Conservation (phyloP, 2,888 invertebrate species). For the Gibbula magus region DNA sequence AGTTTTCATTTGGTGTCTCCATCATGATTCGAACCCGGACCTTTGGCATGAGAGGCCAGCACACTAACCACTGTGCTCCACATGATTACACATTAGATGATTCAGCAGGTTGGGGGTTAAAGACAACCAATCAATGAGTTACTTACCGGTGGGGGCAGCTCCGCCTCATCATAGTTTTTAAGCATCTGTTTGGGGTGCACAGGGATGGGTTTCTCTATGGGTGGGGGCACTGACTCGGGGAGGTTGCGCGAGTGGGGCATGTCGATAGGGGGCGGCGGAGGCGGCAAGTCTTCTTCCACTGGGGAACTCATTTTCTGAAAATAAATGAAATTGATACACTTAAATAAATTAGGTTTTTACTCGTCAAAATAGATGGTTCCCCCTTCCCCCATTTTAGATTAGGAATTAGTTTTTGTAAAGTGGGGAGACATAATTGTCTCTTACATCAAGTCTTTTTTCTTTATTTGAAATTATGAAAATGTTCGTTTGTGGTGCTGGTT, state of each 20-base stretch:
- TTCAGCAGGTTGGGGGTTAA: background rate
- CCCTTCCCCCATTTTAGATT: too few species aligned
- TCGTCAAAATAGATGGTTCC: too few species aligned
- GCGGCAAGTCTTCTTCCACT: conserved; percentile 66
- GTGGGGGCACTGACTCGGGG: conserved; percentile 26
- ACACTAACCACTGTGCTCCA: background rate
- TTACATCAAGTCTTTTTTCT: too few species aligned
- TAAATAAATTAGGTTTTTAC: too few species aligned
- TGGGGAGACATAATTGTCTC: too few species aligned
- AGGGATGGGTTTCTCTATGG: conserved; percentile 25
- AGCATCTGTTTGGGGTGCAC: background rate
- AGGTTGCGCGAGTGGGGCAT: conserved; percentile 21
- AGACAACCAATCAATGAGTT: background rate
- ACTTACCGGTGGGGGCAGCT: conserved; percentile 59
- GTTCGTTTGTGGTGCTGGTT: too few species aligned
- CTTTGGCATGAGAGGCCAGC: too few species aligned
- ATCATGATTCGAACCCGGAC: background rate
- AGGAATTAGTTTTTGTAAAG: too few species aligned
- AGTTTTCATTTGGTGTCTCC: background rate
- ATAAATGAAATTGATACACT: background rate
- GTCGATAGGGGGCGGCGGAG: conserved; percentile 62
- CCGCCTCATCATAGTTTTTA: conserved; percentile 32
- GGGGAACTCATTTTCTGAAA: conserved; percentile 47
- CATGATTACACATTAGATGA: background rate
- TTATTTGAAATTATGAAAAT: too few species aligned